A percentile compares a stretch with the other conserved stretches of the same genome.
phyloP scores from a whole-genome alignment of 92 coral and sea anemone species.

The Metridium senile region DNA sequence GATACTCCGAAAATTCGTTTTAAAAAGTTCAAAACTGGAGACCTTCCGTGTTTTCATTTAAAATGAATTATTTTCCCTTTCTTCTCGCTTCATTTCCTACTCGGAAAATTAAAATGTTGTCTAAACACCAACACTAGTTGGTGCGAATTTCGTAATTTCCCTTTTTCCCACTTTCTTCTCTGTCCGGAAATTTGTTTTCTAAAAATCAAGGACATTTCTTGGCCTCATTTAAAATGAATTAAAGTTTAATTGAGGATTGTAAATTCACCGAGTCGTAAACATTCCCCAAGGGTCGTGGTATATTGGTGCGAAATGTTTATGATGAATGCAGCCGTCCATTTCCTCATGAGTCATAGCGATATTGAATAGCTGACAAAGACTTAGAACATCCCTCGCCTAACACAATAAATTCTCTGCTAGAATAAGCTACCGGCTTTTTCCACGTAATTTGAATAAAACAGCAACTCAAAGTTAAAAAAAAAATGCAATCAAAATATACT shows the following conservation, averaged over 20 bases:
- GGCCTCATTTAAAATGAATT: not conserved
- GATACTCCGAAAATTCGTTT: no score
- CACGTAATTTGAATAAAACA: no score
- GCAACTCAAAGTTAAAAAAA: no score
- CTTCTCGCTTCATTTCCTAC: no score
- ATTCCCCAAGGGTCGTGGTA: not conserved
- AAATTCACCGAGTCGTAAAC: not conserved
- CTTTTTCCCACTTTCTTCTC: not conserved
- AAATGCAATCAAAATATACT: no score
- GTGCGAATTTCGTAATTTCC: not conserved
- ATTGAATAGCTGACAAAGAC: not conserved
- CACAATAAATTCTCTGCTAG: not conserved
- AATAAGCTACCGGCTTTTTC: no score
- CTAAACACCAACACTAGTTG: no score
- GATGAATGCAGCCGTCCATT: no score
- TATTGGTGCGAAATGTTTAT: not conserved
- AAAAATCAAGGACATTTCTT: not conserved
- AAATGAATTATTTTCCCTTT: no score
- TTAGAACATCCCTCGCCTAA: not conserved
- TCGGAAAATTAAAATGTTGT: no score
- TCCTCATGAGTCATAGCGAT: not conserved
- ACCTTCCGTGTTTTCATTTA: no score
- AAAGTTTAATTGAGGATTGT: not conserved
- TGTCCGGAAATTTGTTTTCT: not conserved
- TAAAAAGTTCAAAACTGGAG: no score